Conservation (phyloP, 1,140 invertebrate genomes). For the Hycleus cichorii region DNA sequence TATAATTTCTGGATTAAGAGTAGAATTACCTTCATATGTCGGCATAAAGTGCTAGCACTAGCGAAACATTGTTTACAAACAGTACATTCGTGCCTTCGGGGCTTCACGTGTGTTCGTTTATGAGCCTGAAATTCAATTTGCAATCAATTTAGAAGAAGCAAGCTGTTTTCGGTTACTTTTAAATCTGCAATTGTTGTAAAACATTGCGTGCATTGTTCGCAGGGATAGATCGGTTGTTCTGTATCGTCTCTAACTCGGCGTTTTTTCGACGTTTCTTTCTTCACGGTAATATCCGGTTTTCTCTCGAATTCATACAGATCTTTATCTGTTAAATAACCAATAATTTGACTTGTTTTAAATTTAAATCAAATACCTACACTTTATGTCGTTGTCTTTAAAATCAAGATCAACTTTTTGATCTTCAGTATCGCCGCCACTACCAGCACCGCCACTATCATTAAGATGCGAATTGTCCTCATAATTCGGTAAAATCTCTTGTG, state of each 20-base stretch:
- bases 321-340: too few relatives aligned
- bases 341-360: too few relatives aligned
- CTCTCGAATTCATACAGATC: background rate
- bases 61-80: slow-evolving; percentile 44
- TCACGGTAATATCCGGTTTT: slow-evolving; percentile 24
- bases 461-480: too few relatives aligned
- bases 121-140: slow-evolving; percentile 17
- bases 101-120: slow-evolving; percentile 17
- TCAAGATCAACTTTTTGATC: slow-evolving; percentile 6
- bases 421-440: background rate
- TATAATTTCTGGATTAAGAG: background rate
- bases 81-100: slow-evolving; percentile 38
- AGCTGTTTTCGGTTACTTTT: slow-evolving; percentile 9
- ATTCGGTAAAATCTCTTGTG: too few relatives aligned
- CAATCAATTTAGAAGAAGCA: background rate
- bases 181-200: slow-evolving; percentile 25
- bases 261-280: slow-evolving; percentile 32
- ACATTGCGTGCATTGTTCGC: slow-evolving; percentile 28
- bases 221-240: slow-evolving; percentile 26
- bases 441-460: too few relatives aligned
- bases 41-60: slow-evolving; percentile 42
- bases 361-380: background rate
- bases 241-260: slow-evolving; percentile 30
- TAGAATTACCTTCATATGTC: slow-evolving; percentile 36
- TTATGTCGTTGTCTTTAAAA: background rate